A percentile compares a stretch with the other conserved stretches of the same genome.
phyloP scores from a whole-genome alignment of 1,140 invertebrate genomes.

The Ceratosolen fusciceps region DNA sequence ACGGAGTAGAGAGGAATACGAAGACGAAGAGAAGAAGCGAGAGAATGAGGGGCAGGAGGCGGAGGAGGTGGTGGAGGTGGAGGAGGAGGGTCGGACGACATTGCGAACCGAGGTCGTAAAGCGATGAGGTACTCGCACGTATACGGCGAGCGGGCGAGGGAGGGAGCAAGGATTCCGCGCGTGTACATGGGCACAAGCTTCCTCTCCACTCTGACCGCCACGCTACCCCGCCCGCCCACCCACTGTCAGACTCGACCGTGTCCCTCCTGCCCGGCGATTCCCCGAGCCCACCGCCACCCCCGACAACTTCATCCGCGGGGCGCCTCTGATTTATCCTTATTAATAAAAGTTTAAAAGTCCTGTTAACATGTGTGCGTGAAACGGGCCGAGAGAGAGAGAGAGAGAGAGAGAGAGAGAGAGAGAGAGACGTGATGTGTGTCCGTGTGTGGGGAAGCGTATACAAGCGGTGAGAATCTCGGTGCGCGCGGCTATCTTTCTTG shows the following conservation, averaged over 20 bases:
- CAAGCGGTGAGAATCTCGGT: not conserved
- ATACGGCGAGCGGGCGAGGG: not conserved
- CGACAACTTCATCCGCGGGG: slow-evolving; percentile 70
- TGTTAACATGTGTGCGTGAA: slow-evolving; percentile 65
- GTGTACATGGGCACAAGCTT: slow-evolving; percentile 11
- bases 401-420: too few relatives aligned
- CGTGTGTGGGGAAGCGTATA: not conserved
- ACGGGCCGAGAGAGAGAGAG: too few relatives aligned
- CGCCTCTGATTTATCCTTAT: slow-evolving; percentile 71
- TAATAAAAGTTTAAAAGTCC: slow-evolving; percentile 69
- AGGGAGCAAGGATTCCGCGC: slow-evolving; percentile 34
- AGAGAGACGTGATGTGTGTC: too few relatives aligned
- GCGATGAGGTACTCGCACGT: slow-evolving; percentile 53
- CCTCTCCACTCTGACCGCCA: not conserved
- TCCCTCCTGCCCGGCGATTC: too few relatives aligned
- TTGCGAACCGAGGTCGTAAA: slow-evolving; percentile 64
- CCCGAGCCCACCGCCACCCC: too few relatives aligned
- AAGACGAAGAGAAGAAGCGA: slow-evolving; percentile 44
- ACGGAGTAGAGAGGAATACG: slow-evolving; percentile 40
- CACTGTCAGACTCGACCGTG: too few relatives aligned
- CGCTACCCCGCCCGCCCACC: slow-evolving; percentile 53
- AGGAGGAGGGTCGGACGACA: slow-evolving; percentile 54
- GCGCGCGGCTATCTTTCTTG: not conserved
- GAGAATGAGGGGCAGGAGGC: slow-evolving; percentile 36
- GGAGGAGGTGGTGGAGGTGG: slow-evolving; percentile 49